Base-by-base conservation (phyloP, 2,797 vertebrate genomes). In the Benthosema pterotum region DNA sequence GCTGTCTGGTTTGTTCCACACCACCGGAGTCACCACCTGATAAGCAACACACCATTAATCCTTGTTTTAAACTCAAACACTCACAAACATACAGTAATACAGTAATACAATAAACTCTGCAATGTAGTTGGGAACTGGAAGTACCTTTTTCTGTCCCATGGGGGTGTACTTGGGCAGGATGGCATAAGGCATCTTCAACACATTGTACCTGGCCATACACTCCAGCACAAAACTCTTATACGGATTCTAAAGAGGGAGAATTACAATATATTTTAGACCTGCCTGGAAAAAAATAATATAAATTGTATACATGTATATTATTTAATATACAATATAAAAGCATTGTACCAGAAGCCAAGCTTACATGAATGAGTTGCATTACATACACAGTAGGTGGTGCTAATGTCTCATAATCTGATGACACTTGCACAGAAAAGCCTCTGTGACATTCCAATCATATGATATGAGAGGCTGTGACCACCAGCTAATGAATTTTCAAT, bases 1-100 rank as follows among this genome's bases (percentile, higher is more conserved):
- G 3, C 92, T 92, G 42, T 96, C 95, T 0, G 94, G 92, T 69
- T 95, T 96, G 74, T 90, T 94, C 95, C 95, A 96, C 17, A 95
- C 91, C 63, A 97, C 80, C 0, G 91, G 87, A 0, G 94, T 97
- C 76, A 93, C 91, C 81, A 94, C 89, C 96, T 96, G 69, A 65
- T 43, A 50, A 72, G 1, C 19, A 54, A 46, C 38, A 6, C 22
- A 60, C 4, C 17, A 4, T 25, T 19, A 11, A 19, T 62, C 25
- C 49, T 57, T 9, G 8, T 38, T 38, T 8, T 38, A 38, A 60
- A 43, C 17, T 60, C 45, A 74, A 8, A 51, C 18, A 11, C 46
- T 57, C 11, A 7, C 16, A 32, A 42, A 1, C 25, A 55, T 46
- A 32, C 45, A 22, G 57, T 32, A 3, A 67, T 9, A 16, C 1